phyloP scores from a whole-genome alignment of 2,888 invertebrate species.

The Entomobrya multifasciata region DNA sequence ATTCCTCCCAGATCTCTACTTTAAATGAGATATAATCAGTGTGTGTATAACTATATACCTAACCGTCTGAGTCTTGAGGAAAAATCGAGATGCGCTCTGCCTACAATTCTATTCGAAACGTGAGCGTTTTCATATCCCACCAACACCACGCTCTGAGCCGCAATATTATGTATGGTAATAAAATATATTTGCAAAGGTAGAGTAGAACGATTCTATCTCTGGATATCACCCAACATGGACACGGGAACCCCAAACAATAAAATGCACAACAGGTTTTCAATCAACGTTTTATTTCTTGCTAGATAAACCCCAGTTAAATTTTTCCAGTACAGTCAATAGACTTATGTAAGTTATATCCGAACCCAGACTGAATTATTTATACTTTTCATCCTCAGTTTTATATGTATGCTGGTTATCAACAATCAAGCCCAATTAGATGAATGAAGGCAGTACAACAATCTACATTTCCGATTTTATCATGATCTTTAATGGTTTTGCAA shows the following conservation, averaged over 20 bases:
- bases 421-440: neutral
- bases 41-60: neutral
- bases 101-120: too few species aligned
- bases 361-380: neutral
- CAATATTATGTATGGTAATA: constrained; percentile 3
- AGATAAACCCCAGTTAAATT: too few species aligned
- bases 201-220: neutral
- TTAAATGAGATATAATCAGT: constrained; percentile 7
- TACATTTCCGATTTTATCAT: constrained; percentile 8
- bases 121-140: neutral
- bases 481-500: neutral
- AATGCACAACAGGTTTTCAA: neutral
- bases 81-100: too few species aligned
- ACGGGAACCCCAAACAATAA: constrained; percentile 8
- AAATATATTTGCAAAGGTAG: neutral
- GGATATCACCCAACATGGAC: neutral
- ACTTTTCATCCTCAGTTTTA: constrained; percentile 5
- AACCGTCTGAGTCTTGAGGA: neutral
- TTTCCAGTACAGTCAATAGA: too few species aligned
- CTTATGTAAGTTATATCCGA: neutral
- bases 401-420: neutral
- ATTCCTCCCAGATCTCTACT: neutral
- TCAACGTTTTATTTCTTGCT: neutral
- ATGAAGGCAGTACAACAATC: neutral
- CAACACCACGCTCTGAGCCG: neutral